These are phyloP conservation scores for Thamnaconus septentrionalis DNA, from an alignment of 2,113 vertebrate genomes.

Conservation along the genomic window DNA sequence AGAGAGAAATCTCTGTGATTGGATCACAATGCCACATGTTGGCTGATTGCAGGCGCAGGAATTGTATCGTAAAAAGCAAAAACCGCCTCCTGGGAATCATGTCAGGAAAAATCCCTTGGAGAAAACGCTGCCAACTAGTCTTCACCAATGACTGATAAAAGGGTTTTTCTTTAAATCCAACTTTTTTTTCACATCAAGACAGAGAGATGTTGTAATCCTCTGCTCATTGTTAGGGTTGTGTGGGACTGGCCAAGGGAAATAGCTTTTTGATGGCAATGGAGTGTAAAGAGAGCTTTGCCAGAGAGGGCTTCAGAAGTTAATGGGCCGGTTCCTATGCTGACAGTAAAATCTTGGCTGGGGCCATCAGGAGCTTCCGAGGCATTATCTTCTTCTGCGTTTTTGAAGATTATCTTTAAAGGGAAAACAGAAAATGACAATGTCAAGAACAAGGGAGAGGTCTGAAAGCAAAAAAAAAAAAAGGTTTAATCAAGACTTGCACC, in stretches of 20 bases:
- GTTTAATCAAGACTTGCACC: slow-evolving; percentile 68
- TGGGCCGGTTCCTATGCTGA: slow-evolving; percentile 70
- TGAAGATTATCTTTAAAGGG: slow-evolving; percentile 70
- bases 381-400: slow-evolving; percentile 71
- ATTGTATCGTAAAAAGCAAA: slow-evolving; percentile 65
- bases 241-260: slow-evolving; percentile 71
- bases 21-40: slow-evolving; percentile 74
- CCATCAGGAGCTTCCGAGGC: slow-evolving; percentile 55
- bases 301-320: slow-evolving; percentile 73
- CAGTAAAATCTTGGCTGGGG: slow-evolving; percentile 70
- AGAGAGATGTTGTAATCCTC: slow-evolving; percentile 73
- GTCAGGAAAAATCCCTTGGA: slow-evolving; percentile 65
- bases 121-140: slow-evolving; percentile 69
- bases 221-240: slow-evolving; percentile 72
- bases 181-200: slow-evolving; percentile 55
- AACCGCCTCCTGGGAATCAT: slow-evolving; percentile 65
- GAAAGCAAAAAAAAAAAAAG: slow-evolving; percentile 50
- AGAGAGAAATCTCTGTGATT: slow-evolving; percentile 59
- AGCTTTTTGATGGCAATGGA: slow-evolving; percentile 71
- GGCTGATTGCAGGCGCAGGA: slow-evolving; percentile 66
- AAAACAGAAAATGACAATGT: slow-evolving; percentile 64
- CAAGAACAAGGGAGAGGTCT: slow-evolving; percentile 63
- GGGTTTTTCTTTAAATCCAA: slow-evolving; percentile 46
- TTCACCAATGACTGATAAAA: slow-evolving; percentile 64
- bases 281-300: slow-evolving; percentile 71